A percentile compares a stretch with the other conserved stretches of the same genome.
phyloP scores from a whole-genome alignment of 2,113 vertebrate genomes.

The Pteronura brasiliensis region DNA sequence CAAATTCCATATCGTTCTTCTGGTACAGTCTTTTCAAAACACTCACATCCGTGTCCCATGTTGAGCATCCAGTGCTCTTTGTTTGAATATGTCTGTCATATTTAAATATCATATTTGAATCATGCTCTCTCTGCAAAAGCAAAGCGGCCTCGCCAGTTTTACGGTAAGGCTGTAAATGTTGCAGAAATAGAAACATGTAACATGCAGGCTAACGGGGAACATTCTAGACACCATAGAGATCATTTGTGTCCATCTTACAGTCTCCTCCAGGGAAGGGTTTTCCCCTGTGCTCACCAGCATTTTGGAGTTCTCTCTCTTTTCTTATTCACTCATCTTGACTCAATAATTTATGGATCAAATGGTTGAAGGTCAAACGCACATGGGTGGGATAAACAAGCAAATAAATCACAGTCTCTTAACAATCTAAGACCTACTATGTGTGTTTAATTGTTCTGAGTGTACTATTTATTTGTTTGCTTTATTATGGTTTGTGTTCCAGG shows the following conservation, averaged over 20 bases:
- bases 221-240: not conserved
- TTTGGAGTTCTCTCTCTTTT: not conserved
- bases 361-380: not conserved
- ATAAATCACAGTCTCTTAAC: not conserved
- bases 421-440: not conserved
- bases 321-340: not conserved
- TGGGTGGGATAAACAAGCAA: not conserved
- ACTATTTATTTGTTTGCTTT: not conserved
- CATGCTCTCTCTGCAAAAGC: not conserved
- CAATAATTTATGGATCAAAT: not conserved
- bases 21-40: not conserved
- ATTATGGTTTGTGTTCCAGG: not conserved
- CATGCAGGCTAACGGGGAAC: not conserved
- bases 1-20: not conserved
- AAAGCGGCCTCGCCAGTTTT: too few species aligned
- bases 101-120: too few species aligned
- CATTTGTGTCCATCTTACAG: not conserved
- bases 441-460: not conserved
- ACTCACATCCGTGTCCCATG: not conserved
- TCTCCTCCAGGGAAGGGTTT: not conserved
- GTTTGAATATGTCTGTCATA: not conserved
- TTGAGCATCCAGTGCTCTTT: too few species aligned
- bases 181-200: too few species aligned
- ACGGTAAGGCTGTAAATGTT: too few species aligned
- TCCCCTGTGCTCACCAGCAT: rapidly evolving